A percentile compares a stretch with the other conserved stretches of the same genome.
Conservation (phyloP, 2,797 vertebrate genomes). For the Crenuchus spilurus region DNA sequence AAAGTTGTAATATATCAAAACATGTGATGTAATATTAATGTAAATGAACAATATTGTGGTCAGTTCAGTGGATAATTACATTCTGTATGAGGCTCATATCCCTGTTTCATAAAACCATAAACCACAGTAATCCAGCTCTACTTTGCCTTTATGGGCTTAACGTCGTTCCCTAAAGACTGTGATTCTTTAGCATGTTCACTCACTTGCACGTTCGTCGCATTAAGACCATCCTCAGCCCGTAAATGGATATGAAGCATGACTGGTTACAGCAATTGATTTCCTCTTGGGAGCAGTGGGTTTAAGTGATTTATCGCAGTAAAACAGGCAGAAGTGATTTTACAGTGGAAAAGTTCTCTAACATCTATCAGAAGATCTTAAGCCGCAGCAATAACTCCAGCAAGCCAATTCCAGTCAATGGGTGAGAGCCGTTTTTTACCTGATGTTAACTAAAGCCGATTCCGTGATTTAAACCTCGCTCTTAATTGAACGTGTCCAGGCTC, state of each 20-base stretch:
- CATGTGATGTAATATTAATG: too few relatives aligned
- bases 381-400: neutral
- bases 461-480: slow-evolving; percentile 40
- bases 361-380: slow-evolving; percentile 19
- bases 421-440: neutral
- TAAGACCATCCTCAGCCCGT: slow-evolving; percentile 18
- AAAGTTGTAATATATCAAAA: too few relatives aligned
- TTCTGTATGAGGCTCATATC: neutral
- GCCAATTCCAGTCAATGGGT: neutral
- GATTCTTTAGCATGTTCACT: slow-evolving; percentile 15
- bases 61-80: neutral
- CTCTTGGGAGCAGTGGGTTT: slow-evolving; percentile 28
- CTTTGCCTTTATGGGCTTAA: neutral
- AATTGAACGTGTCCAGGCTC: slow-evolving; percentile 53
- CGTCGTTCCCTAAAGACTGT: neutral
- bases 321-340: slow-evolving; percentile 20
- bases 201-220: slow-evolving; percentile 22
- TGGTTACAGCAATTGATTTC: slow-evolving; percentile 37
- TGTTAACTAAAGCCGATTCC: slow-evolving; percentile 15
- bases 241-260: slow-evolving; percentile 38
- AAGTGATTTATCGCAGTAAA: slow-evolving; percentile 34
- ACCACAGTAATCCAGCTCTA: neutral
- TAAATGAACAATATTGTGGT: too few relatives aligned
- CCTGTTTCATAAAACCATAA: neutral
- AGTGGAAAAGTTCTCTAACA: slow-evolving; percentile 3